Percentiles rank a stretch among this genome's conserved stretches.
phyloP scores from a whole-genome alignment of 1,140 invertebrate genomes.

The Drosophila sucinea region DNA sequence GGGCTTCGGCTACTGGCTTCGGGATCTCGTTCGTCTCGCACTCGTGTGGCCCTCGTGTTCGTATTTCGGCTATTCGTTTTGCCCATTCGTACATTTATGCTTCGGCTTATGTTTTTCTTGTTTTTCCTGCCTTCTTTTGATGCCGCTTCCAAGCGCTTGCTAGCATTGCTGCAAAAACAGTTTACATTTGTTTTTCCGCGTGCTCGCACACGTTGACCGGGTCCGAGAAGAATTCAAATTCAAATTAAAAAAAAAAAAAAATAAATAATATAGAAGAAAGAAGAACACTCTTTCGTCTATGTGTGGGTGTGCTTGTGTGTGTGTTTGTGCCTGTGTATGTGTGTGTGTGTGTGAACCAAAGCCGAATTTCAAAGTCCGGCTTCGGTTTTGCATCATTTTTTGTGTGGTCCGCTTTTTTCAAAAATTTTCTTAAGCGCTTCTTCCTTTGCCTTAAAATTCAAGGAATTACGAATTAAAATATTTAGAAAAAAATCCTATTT shows the following conservation, averaged over 20 bases:
- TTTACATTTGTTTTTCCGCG: conserved; percentile 83
- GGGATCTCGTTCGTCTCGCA: not conserved
- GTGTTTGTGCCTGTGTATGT: conserved; percentile 15
- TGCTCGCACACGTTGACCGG: conserved; percentile 82
- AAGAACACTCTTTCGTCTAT: conserved; percentile 18
- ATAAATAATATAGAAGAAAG: conserved; percentile 13
- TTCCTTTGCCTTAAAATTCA: too few species aligned
- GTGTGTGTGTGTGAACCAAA: conserved; percentile 18
- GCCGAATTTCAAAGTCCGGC: conserved; percentile 6
- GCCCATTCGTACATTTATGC: conserved; percentile 16
- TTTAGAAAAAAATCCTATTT: too few species aligned
- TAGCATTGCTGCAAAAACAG: conserved; percentile 79
- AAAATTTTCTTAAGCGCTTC: not conserved
- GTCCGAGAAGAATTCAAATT: conserved; percentile 45
- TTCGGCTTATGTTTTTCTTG: conserved; percentile 21
- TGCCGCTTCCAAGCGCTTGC: conserved; percentile 42
- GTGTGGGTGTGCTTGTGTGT: conserved; percentile 26
- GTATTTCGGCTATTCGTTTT: conserved; percentile 15
- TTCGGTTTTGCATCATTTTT: not conserved
- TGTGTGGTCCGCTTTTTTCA: not conserved
- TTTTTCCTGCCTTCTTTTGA: conserved; percentile 15
- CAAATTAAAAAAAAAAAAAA: too few species aligned
- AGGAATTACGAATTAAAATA: too few species aligned
- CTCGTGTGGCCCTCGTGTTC: not conserved
- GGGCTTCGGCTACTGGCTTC: not conserved